Evolutionary conservation across 2,797 vertebrate genomes (phyloP).

Genomic region (Aulostomus chinensis): DNA sequence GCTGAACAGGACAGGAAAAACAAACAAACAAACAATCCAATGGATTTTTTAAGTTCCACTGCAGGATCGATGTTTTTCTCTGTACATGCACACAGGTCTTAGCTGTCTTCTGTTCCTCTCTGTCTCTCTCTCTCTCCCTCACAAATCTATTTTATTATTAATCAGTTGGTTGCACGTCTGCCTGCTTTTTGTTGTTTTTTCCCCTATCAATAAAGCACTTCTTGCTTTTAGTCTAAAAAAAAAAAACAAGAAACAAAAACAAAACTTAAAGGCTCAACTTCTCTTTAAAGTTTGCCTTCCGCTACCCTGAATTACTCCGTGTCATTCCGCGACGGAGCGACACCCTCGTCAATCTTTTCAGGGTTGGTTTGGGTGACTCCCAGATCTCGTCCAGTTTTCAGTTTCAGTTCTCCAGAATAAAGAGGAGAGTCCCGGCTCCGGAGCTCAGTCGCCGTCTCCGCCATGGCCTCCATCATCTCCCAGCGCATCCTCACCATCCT

Average conservation of each 20-base stretch:
- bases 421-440: no score
- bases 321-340: no score
- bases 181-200: constrained; percentile 67
- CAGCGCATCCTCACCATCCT: constrained; percentile 40
- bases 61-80: constrained; percentile 66
- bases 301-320: no score
- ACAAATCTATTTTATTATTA: constrained; percentile 83
- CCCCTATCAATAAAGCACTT: constrained; percentile 92
- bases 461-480: constrained; percentile 56
- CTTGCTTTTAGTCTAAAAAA: constrained; percentile 90
- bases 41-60: constrained; percentile 68
- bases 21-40: no score
- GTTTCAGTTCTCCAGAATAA: neutral
- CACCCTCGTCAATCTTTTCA: no score
- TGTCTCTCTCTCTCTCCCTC: constrained; percentile 42
- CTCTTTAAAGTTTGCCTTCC: no score
- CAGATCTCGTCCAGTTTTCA: no score
- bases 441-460: no score
- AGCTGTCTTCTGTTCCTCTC: constrained; percentile 24
- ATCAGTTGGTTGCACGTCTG: constrained; percentile 80
- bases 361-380: no score
- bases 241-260: no score
- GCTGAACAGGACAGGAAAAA: no score
- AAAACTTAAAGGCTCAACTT: no score
- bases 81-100: constrained; percentile 28